Base-by-base conservation (phyloP, 2,888 invertebrate species). In the Drosophila mimetica region DNA sequence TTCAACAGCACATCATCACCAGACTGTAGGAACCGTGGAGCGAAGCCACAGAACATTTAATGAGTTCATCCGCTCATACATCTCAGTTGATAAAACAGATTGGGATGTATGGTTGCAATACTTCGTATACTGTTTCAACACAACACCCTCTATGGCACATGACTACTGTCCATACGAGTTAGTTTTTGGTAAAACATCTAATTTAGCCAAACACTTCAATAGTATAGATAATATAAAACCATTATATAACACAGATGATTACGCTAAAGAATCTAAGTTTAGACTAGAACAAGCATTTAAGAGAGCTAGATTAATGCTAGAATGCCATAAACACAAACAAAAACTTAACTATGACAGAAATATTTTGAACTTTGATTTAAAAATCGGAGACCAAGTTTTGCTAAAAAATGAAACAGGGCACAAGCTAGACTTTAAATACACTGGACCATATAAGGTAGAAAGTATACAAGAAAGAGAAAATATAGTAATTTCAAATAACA, bases 1-100 rank as follows among this genome's bases (percentile, higher is more conserved):
- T 22, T 44, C 53, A 22, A 32, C 53, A n/a, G n/a, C n/a, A n/a
- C n/a, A n/a, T n/a, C n/a, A 30, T 30, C 30, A 30, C 30, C 30
- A 30, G 11, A 5, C 30, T 7, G 30, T 30, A 8, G 30, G 30
- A 30, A 30, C 30, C 30, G 37, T n/a, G n/a, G n/a, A n/a, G n/a
- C n/a, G n/a, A n/a, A n/a, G n/a, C n/a, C n/a, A n/a, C n/a, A n/a
- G n/a, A 37, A 37, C 37, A 16, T 7, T 37, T 16, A 16, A 37
- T 37, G 37, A 16, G 14, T 37, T 39, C 39, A 32, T 32, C 13
- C 13, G 32, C 2, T 32, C 32, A 39, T 39, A 18, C 18, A 18
- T 18, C 39, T 39, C 39, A 39, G 18, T 39, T 16, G 7, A 39
- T 9, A 39, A 39, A 39, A 39, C 18, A 11, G 4, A 39, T 39